Percentiles rank a stretch among this genome's conserved stretches.
phyloP scores from a whole-genome alignment of 2,113 vertebrate genomes.

The Odocoileus virginianus region DNA sequence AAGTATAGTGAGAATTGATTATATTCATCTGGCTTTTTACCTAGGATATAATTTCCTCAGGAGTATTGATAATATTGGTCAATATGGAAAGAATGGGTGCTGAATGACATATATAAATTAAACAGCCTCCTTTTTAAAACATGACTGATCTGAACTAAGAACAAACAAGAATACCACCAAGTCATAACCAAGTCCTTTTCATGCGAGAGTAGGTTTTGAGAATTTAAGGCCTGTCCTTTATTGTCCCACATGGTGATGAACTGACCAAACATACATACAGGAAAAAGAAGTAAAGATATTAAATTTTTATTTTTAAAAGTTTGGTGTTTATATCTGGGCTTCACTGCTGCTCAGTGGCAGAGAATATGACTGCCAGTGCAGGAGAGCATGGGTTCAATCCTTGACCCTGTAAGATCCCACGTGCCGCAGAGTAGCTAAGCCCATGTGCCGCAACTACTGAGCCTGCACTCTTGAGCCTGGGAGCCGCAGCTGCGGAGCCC shows the following conservation, averaged over 20 bases:
- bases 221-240: not conserved
- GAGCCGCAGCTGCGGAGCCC: not conserved
- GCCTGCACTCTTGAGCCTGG: not conserved
- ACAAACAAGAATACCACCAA: not conserved
- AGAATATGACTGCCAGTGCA: not conserved
- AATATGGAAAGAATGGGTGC: not conserved
- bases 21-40: not conserved
- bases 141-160: not conserved
- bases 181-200: not conserved
- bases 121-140: not conserved
- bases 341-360: not conserved
- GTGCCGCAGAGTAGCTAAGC: not conserved
- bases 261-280: not conserved
- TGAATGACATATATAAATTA: not conserved
- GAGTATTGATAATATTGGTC: not conserved
- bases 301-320: not conserved
- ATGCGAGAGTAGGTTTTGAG: not conserved
- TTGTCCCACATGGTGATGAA: not conserved
- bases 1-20: not conserved
- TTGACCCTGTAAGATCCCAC: not conserved
- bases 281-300: not conserved
- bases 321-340: not conserved
- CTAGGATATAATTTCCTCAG: not conserved
- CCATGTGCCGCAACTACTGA: accelerated
- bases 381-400: not conserved